Conservation (phyloP, 2,113 vertebrate genomes). For the Salvelinus sp. region DNA sequence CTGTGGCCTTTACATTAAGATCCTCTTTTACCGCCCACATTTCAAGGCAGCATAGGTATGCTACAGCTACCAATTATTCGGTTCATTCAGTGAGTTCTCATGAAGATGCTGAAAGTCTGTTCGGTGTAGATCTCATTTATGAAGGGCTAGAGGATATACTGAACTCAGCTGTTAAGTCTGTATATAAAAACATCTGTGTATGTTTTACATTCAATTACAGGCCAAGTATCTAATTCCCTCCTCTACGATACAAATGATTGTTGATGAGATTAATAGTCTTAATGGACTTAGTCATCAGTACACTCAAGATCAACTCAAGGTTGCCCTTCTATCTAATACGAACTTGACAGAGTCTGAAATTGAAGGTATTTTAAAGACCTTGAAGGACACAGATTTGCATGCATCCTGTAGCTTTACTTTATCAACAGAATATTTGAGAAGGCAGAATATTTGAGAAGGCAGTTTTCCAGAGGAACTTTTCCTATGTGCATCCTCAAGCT, state of each 20-base stretch:
- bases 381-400: slow-evolving; percentile 13
- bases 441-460: slow-evolving; percentile 3
- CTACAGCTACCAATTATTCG: not conserved
- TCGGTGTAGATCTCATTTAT: not conserved
- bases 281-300: slow-evolving; percentile 20
- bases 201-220: slow-evolving; percentile 28
- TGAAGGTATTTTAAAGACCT: not conserved
- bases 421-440: slow-evolving; percentile 15
- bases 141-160: slow-evolving; percentile 3
- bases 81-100: not conserved
- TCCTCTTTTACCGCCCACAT: slow-evolving; percentile 26
- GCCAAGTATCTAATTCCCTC: slow-evolving; percentile 28
- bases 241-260: slow-evolving; percentile 24
- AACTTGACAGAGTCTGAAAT: slow-evolving; percentile 11
- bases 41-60: slow-evolving; percentile 19
- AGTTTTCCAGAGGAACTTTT: not conserved
- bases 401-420: slow-evolving; percentile 8
- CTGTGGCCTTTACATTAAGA: slow-evolving; percentile 5
- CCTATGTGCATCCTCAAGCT: too few species aligned
- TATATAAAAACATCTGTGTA: slow-evolving; percentile 25
- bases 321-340: slow-evolving; percentile 8
- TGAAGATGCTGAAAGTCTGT: slow-evolving; percentile 8
- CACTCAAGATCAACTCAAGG: slow-evolving; percentile 8
- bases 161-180: slow-evolving; percentile 4
- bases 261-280: slow-evolving; percentile 17